Conservation (phyloP, 2,888 invertebrate species). For the Pseudeuparius sepicola region DNA sequence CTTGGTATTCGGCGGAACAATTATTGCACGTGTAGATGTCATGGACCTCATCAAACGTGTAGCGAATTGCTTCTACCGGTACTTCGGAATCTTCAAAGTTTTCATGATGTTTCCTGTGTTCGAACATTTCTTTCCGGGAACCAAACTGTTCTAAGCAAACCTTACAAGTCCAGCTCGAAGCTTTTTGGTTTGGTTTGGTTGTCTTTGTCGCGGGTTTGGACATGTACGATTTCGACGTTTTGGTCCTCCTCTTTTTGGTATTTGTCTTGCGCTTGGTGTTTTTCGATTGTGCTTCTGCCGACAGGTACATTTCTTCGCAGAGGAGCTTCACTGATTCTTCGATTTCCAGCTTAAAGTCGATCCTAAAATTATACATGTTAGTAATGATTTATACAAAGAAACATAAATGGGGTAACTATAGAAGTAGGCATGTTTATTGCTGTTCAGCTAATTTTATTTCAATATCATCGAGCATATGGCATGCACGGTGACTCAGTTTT, state of each 20-base stretch:
- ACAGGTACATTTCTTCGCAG: too few relatives aligned
- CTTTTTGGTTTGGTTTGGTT: conserved; percentile 25
- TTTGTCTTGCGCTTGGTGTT: conserved; percentile 9
- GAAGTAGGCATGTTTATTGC: too few relatives aligned
- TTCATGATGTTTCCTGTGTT: conserved; percentile 25
- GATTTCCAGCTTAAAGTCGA: too few relatives aligned
- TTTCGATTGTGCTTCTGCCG: too few relatives aligned
- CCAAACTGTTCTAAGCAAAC: conserved; percentile 26
- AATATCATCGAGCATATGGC: too few relatives aligned
- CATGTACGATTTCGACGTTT: conserved; percentile 17
- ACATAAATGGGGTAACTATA: too few relatives aligned
- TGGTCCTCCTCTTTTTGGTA: conserved; percentile 13
- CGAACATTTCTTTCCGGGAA: conserved; percentile 24
- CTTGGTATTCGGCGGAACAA: conserved; percentile 28
- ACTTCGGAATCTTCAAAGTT: conserved; percentile 17
- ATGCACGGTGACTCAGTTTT: too few relatives aligned
- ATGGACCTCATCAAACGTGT: conserved; percentile 23
- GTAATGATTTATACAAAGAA: too few relatives aligned
- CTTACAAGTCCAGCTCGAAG: conserved; percentile 27
- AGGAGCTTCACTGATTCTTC: too few relatives aligned
- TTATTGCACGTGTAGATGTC: conserved; percentile 30
- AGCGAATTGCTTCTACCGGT: conserved; percentile 17
- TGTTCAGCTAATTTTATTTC: too few relatives aligned
- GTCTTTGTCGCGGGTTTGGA: too few relatives aligned
- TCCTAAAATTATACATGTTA: too few relatives aligned